phyloP scores from a whole-genome alignment of 2,888 invertebrate genomes.

The Hermodice carunculata region DNA sequence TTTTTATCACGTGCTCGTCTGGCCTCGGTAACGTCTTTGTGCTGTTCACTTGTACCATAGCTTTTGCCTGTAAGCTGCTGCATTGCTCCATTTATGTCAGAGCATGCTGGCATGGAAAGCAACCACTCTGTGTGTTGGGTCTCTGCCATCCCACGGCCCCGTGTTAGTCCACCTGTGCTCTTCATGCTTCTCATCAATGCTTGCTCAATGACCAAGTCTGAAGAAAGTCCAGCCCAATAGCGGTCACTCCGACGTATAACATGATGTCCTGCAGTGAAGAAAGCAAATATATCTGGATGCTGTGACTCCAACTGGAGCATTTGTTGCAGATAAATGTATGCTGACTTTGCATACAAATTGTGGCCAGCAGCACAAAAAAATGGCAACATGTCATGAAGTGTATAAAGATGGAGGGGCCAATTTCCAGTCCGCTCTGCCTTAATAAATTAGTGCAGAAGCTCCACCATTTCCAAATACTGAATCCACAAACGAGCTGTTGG shows the following conservation, averaged over 20 bases:
- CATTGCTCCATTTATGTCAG: conserved; percentile 35
- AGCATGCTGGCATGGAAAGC: conserved; percentile 36
- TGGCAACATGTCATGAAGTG: conserved; percentile 30
- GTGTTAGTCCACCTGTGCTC: conserved; percentile 39
- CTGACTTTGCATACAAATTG: conserved; percentile 46
- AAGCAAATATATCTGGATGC: conserved; percentile 33
- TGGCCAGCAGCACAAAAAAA: conserved; percentile 43
- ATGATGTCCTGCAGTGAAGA: conserved; percentile 35
- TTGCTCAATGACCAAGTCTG: conserved; percentile 50
- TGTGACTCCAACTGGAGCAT: conserved; percentile 43
- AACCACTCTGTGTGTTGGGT: conserved; percentile 28
- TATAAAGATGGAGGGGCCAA: conserved; percentile 27
- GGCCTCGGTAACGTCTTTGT: conserved; percentile 26
- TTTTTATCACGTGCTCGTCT: conserved; percentile 31
- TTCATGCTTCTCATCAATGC: conserved; percentile 46
- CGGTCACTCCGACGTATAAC: conserved; percentile 38
- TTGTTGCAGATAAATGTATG: conserved; percentile 44
- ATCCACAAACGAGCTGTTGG: conserved; percentile 30
- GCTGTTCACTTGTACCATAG: conserved; percentile 18
- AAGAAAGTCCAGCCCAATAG: conserved; percentile 46
- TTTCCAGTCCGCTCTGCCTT: conserved; percentile 28
- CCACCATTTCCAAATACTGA: conserved; percentile 35
- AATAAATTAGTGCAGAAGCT: conserved; percentile 26
- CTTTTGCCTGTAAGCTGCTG: conserved; percentile 20
- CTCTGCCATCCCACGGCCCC: conserved; percentile 26